Evolutionary conservation across 2,113 vertebrate species (phyloP).

Genomic region (Saguinus imperator): DNA sequence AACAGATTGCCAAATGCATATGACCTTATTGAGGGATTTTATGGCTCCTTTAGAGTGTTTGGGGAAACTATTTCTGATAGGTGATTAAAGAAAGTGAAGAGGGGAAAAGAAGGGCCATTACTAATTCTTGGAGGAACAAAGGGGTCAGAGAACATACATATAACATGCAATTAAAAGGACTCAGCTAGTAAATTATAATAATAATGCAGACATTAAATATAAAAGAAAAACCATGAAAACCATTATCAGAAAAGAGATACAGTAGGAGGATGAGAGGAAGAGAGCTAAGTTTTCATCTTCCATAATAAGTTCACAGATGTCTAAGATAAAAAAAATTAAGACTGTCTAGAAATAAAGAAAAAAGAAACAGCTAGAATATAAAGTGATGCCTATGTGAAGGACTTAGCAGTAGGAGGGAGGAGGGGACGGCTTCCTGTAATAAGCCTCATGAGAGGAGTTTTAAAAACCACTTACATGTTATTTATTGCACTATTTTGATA

Average conservation of each 20-base stretch:
- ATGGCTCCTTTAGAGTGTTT: not conserved
- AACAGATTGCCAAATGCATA: not conserved
- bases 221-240: not conserved
- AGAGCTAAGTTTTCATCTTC: not conserved
- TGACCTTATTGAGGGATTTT: not conserved
- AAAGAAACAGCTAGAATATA: not conserved
- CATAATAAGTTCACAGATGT: not conserved
- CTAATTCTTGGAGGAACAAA: slow-evolving; percentile 17
- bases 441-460: not conserved
- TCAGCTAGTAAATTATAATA: not conserved
- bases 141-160: not conserved
- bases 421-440: not conserved
- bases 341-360: not conserved
- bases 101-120: not conserved
- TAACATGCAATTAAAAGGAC: not conserved
- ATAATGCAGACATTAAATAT: not conserved
- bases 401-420: not conserved
- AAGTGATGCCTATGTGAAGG: not conserved
- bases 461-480: not conserved
- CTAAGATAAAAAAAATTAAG: not conserved
- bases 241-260: not conserved
- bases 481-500: not conserved
- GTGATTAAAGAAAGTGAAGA: not conserved
- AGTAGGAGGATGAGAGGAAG: not conserved
- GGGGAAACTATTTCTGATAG: not conserved